Conservation (phyloP, 2,888 invertebrate species). For the Orthonevra nobilis region DNA sequence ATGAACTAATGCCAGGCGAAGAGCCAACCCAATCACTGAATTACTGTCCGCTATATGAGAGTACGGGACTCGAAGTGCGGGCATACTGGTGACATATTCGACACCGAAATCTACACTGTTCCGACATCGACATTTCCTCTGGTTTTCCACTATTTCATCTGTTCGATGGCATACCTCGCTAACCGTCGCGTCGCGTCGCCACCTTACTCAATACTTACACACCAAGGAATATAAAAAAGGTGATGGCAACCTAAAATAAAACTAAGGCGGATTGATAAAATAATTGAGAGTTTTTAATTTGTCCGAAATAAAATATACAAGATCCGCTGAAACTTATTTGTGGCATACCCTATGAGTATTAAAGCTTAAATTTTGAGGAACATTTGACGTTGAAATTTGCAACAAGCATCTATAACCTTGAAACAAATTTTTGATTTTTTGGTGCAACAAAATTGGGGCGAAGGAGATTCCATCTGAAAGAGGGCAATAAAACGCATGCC, state of each 20-base stretch:
- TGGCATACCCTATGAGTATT: conserved; percentile 14
- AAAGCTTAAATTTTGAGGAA: too few relatives aligned
- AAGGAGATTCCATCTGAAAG: too few relatives aligned
- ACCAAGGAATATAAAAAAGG: conserved; percentile 27
- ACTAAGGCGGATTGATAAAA: conserved; percentile 11
- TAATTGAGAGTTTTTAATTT: not conserved
- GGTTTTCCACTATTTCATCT: conserved; percentile 34
- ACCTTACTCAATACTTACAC: conserved; percentile 43
- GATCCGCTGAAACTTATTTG: too few relatives aligned
- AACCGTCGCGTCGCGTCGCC: conserved; percentile 25
- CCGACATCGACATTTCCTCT: conserved; percentile 7
- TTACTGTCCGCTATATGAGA: not conserved
- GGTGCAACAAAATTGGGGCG: too few relatives aligned
- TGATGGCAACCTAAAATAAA: conserved; percentile 27
- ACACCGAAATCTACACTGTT: not conserved
- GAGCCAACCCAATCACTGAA: too few relatives aligned
- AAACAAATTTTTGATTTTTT: too few relatives aligned
- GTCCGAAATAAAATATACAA: too few relatives aligned
- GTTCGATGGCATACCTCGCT: conserved; percentile 11
- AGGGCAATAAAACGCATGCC: too few relatives aligned
- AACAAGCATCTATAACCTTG: too few relatives aligned
- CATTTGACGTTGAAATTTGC: too few relatives aligned
- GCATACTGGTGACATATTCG: conserved; percentile 22
- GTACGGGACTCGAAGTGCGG: conserved; percentile 17
- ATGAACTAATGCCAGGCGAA: conserved; percentile 35